These are phyloP conservation scores for Vulpes lagopus DNA, from an alignment of 2,113 vertebrate genomes.

Conservation along the genomic window DNA sequence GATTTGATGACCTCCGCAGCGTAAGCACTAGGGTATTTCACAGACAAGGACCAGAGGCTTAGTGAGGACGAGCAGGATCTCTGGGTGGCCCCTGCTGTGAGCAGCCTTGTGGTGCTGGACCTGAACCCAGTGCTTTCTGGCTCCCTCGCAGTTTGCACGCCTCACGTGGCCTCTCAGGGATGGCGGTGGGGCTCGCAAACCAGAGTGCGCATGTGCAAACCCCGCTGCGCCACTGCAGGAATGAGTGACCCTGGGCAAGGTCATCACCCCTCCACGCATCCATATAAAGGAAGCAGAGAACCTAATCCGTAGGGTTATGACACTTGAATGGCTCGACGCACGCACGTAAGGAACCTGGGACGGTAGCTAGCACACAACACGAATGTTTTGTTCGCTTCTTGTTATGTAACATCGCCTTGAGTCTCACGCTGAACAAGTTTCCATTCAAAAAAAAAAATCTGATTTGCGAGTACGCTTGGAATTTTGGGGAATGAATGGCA, in stretches of 20 bases:
- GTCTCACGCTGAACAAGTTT: not conserved
- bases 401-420: not conserved
- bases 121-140: not conserved
- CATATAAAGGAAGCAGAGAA: not conserved
- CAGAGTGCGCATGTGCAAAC: not conserved
- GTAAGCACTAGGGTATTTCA: not conserved
- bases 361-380: not conserved
- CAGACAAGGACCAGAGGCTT: not conserved
- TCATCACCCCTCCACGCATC: not conserved
- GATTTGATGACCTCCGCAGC: no score
- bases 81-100: not conserved
- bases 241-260: not conserved
- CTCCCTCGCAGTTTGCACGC: not conserved
- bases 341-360: not conserved
- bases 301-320: not conserved
- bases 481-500: not conserved
- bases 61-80: not conserved
- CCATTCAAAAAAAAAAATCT: constrained; percentile 29
- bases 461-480: not conserved
- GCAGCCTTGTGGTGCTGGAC: not conserved
- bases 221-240: not conserved
- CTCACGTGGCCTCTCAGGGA: not conserved
- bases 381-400: not conserved
- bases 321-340: not conserved
- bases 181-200: not conserved